phyloP scores from a whole-genome alignment of 2,888 invertebrate genomes.

The Alviniconcha strummeri region DNA sequence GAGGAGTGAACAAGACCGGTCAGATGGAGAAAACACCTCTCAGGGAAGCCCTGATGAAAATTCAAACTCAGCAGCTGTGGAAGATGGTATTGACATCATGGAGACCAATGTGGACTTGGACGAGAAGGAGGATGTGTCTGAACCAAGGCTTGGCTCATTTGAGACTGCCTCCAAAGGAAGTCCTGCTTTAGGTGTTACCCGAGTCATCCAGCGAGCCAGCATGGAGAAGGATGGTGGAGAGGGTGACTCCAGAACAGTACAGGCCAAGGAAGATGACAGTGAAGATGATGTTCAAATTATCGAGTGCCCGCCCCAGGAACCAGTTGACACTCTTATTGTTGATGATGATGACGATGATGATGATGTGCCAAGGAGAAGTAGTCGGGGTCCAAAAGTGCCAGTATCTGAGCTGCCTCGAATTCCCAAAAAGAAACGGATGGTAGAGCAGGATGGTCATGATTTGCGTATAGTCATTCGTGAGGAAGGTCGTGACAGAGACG shows the following conservation, averaged over 20 bases:
- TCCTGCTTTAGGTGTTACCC: conserved; percentile 22
- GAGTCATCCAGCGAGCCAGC: conserved; percentile 33
- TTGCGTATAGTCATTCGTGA: conserved; percentile 59
- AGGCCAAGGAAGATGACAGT: conserved; percentile 26
- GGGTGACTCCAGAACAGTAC: conserved; percentile 28
- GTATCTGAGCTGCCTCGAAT: conserved; percentile 63
- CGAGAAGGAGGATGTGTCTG: not conserved
- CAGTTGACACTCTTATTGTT: conserved; percentile 31
- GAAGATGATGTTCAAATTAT: conserved; percentile 34
- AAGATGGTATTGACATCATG: not conserved
- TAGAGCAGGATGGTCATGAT: conserved; percentile 32
- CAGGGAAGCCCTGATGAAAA: too few species aligned
- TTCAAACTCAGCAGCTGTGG: not conserved
- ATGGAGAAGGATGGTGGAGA: conserved; percentile 24
- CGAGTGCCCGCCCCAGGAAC: conserved; percentile 22
- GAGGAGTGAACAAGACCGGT: too few species aligned
- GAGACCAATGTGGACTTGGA: not conserved
- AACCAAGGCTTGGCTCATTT: not conserved
- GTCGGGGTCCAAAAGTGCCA: conserved; percentile 47
- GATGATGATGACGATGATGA: conserved; percentile 32
- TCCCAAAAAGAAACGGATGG: conserved; percentile 53
- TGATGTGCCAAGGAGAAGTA: not conserved
- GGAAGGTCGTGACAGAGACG: conserved; percentile 44
- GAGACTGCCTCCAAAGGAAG: not conserved
- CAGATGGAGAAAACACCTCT: too few species aligned